Evolutionary conservation across 2,113 vertebrate species (phyloP), one percentile per base, ranked within the genome.

Genomic region (Chaetops frenatus): DNA sequence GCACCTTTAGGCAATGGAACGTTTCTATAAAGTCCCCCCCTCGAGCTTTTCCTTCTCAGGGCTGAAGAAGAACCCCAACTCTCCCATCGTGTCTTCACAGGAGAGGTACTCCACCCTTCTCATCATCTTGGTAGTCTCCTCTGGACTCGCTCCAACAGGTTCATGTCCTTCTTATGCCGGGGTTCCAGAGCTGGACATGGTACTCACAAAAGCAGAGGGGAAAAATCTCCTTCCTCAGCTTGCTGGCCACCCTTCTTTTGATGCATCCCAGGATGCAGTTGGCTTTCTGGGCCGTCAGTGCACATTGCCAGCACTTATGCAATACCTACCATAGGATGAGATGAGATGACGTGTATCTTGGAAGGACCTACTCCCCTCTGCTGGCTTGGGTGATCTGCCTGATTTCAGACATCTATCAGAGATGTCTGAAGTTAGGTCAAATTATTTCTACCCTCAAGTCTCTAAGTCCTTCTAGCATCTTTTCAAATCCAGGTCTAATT

Each of bases 401-500:
- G 11, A 6, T 58, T 88, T 79, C 67, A 94, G 35, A 81, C 29
- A 81, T 77, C 58, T 86, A 77, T 44, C 71, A 73, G n/a, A 86
- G 51, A 81, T 88, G 82, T 78, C 86, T 35, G 2, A 54, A 93
- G 60, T 60, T 60, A 71, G 47, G 76, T 92, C 35, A 90, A 93
- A 86, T 78, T 93, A 86, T 83, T 88, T 92, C 60, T 56, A 23
- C 51, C 33, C 51, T 71, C 35, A 58, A 88, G 65, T 64, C 24
- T 83, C 51, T 91, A 92, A 91, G 35, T 56, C 56, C 13, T 90
- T 90, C 80, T 81, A 77, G 86, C 65, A 81, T 86, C 65, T 81
- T 92, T 92, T 90, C 69, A 86, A 95, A 95, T 62, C 35, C 67
- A 70, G 89, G 73, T 79, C 89, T 95, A 81, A 95, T 92, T 95